Conservation (phyloP, 2,888 invertebrate species). For the Tigriopus californicus region DNA sequence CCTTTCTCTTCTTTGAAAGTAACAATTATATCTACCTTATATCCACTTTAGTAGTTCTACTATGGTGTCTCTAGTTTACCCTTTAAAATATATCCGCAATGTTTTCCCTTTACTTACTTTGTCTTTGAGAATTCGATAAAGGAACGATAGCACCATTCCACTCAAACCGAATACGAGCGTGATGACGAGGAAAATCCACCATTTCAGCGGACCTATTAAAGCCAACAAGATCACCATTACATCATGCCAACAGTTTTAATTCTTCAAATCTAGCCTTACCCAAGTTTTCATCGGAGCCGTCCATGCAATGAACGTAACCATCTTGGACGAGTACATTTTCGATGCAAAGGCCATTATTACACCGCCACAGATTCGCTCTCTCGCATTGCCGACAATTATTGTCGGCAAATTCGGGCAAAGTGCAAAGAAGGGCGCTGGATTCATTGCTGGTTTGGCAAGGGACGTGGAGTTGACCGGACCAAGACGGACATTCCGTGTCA, state of each 20-base stretch:
- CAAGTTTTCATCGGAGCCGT: slow-evolving; percentile 2
- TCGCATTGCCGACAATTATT: background rate
- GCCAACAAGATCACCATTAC: no score
- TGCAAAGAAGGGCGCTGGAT: background rate
- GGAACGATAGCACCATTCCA: background rate
- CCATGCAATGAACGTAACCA: background rate
- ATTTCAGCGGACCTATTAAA: background rate
- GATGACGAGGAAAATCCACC: background rate
- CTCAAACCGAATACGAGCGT: background rate
- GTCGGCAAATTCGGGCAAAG: background rate
- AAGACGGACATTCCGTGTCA: background rate
- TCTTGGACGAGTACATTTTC: background rate
- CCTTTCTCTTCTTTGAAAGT: no score
- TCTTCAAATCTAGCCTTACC: no score
- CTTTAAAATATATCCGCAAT: no score
- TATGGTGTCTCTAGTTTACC: no score
- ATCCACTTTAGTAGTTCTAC: no score
- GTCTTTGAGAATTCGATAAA: background rate
- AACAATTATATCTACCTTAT: no score
- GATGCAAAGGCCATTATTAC: slow-evolving; percentile 6
- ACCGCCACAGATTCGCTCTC: background rate
- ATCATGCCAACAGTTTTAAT: no score
- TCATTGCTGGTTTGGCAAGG: background rate
- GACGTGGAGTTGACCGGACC: background rate
- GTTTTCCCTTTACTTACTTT: background rate